Percentiles rank a stretch among this genome's conserved stretches.
Conservation (phyloP, 2,888 invertebrate species). For the Morpho achilles region DNA sequence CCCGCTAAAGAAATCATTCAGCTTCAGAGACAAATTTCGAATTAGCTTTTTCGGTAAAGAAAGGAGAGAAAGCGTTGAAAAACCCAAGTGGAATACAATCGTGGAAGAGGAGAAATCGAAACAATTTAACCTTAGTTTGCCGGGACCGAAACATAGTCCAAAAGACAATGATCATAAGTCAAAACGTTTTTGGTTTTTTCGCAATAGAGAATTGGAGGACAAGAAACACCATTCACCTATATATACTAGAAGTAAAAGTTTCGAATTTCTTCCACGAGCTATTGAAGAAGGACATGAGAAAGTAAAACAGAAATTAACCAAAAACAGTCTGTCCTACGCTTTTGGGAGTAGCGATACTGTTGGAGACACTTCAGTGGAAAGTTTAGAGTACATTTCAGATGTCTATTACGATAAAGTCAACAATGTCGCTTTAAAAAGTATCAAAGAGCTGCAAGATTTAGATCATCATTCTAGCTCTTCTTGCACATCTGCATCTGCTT, state of each 20-base stretch:
- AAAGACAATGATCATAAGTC: slow-evolving; percentile 52
- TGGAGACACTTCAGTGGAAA: slow-evolving; percentile 58
- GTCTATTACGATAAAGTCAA: slow-evolving; percentile 60
- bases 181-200: slow-evolving; percentile 68
- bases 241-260: slow-evolving; percentile 68
- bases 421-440: slow-evolving; percentile 57
- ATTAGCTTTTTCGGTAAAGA: slow-evolving; percentile 60
- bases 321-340: slow-evolving; percentile 51
- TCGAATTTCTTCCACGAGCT: slow-evolving; percentile 65
- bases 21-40: slow-evolving; percentile 65
- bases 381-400: slow-evolving; percentile 58
- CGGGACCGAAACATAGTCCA: slow-evolving; percentile 21
- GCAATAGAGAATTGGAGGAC: slow-evolving; percentile 54
- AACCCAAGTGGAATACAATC: slow-evolving; percentile 49
- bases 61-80: slow-evolving; percentile 35
- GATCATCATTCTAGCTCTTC: slow-evolving; percentile 54
- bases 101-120: slow-evolving; percentile 43
- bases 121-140: slow-evolving; percentile 14
- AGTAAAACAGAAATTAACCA: slow-evolving; percentile 32
- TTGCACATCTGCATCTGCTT: slow-evolving; percentile 54
- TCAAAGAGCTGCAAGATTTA: slow-evolving; percentile 57
- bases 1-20: slow-evolving; percentile 64
- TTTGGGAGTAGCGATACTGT: slow-evolving; percentile 58
- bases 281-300: slow-evolving; percentile 43
- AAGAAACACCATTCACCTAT: slow-evolving; percentile 42